These are phyloP conservation scores for Chrysaora quinquecirrha DNA, from an alignment of 30 jellyfish, hydroid and myxozoan species.

Conservation along the genomic window DNA sequence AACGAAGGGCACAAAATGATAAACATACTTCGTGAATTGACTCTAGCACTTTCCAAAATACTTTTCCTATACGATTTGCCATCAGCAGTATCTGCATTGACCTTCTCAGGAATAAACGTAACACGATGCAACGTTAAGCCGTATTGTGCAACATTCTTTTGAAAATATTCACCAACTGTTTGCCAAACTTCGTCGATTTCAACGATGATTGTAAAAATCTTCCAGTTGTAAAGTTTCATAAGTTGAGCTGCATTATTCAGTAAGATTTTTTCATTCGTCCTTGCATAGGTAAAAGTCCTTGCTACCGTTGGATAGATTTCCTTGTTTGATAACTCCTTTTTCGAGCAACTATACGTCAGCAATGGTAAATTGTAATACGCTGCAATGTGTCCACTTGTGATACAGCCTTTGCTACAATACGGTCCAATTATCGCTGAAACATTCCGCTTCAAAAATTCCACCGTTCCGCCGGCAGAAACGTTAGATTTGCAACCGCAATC, in stretches of 20 bases:
- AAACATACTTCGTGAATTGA: slow-evolving; percentile 79
- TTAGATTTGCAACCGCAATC: slow-evolving; percentile 63
- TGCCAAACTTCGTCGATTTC: slow-evolving; percentile 62
- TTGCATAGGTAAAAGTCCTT: slow-evolving; percentile 84
- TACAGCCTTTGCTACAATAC: slow-evolving; percentile 66
- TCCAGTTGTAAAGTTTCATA: slow-evolving; percentile 74
- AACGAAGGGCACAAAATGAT: too few species aligned
- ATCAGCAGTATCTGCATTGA: background rate
- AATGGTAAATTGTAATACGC: slow-evolving; percentile 71
- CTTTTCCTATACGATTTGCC: slow-evolving; percentile 11
- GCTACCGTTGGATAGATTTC: slow-evolving; percentile 83
- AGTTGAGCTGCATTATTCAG: slow-evolving; percentile 31
- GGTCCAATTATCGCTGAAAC: slow-evolving; percentile 71
- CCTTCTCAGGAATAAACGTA: slow-evolving; percentile 26
- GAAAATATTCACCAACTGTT: slow-evolving; percentile 29
- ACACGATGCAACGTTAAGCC: slow-evolving; percentile 4
- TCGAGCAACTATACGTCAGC: slow-evolving; percentile 91
- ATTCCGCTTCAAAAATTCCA: slow-evolving; percentile 41
- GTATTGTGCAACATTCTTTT: background rate
- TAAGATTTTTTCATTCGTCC: slow-evolving; percentile 59
- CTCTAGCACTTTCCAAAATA: slow-evolving; percentile 45
- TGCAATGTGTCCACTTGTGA: slow-evolving; percentile 66
- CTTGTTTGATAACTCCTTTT: slow-evolving; percentile 60
- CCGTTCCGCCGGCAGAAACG: slow-evolving; percentile 67
- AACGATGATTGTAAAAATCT: slow-evolving; percentile 66